Evolutionary conservation across 2,113 vertebrate species (phyloP), one percentile per base, ranked within the genome.

Genomic region (Marmota monax): DNA sequence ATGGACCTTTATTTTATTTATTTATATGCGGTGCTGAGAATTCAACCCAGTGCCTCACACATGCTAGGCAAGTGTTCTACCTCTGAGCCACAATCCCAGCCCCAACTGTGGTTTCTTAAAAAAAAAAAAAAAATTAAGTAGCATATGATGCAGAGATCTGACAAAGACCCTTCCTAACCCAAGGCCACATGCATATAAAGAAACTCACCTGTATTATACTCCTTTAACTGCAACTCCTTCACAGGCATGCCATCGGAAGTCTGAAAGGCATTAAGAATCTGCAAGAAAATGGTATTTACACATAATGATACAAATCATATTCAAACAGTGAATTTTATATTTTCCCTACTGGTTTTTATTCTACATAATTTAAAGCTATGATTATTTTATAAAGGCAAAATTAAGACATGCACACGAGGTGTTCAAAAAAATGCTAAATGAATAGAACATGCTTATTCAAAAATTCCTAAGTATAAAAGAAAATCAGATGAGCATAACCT

Each of bases 131-230:
- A 85, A 61, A 86, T 11, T 83, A 27, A 96, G 82, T 61, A 93
- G 63, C 27, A 78, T 53, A 93, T 56, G 23, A 69, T 53, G 92
- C 37, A 89, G 34, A 14, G 0, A 83, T 78, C 53, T 95, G 65
- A 94, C 96, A 96, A 93, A 94, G 2, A 79, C 20, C 37, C 53
- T 90, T 95, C 53, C 90, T 91, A 95, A 84, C 63, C 79, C 53
- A 96, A 96, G 34, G 39, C 39, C 53, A 70, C 48, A 91, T 92
- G 34, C 92, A 87, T 8, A 13, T 95, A 70, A 77, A 96, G 97
- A 96, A 93, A 86, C 98, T 98, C 98, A 99, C 99, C 98, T 99
- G 98, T 98, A 79, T 98, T 98, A 97, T 98, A 98, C 98, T 98
- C 98, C 97, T 99, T 99, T 84, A 99, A 97, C 76, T 98, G 93